A percentile compares a stretch with the other conserved stretches of the same genome.
Evolutionary conservation across 2,888 invertebrate genomes (phyloP).

Genomic region (Heteromyza rotundicornis): DNA sequence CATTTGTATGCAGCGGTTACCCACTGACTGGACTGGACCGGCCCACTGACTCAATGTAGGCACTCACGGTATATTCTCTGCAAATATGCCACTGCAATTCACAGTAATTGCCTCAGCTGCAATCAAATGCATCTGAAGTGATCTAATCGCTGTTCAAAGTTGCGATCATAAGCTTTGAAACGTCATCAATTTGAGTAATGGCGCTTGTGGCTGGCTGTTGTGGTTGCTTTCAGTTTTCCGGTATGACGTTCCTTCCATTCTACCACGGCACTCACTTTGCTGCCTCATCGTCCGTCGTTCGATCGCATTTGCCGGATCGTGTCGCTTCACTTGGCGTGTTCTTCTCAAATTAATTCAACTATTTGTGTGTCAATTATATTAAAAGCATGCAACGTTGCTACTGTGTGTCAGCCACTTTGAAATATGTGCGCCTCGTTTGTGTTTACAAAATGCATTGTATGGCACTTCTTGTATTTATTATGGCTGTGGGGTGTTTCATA

Average conservation of each 20-base stretch:
- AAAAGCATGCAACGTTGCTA: slow-evolving; percentile 41
- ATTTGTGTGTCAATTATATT: slow-evolving; percentile 51
- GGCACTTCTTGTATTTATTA: neutral
- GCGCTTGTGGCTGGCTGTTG: neutral
- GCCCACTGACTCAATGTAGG: no score
- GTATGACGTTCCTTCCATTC: no score
- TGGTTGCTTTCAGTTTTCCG: neutral
- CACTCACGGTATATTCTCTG: neutral
- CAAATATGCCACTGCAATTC: neutral
- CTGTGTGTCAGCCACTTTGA: neutral
- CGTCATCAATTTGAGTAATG: neutral
- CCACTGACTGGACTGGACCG: no score
- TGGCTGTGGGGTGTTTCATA: neutral
- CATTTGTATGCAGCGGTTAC: no score
- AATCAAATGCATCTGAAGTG: neutral
- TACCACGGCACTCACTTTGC: no score
- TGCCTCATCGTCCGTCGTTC: neutral
- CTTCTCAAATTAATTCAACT: slow-evolving; percentile 40
- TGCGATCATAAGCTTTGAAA: no score
- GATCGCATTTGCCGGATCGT: neutral
- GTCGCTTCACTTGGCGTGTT: slow-evolving; percentile 30
- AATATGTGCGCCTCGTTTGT: no score
- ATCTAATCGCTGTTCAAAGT: neutral
- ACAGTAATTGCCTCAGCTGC: neutral
- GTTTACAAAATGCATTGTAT: neutral